Evolutionary conservation across 2,888 invertebrate species (phyloP).

Genomic region (Ichneumon xanthorius): DNA sequence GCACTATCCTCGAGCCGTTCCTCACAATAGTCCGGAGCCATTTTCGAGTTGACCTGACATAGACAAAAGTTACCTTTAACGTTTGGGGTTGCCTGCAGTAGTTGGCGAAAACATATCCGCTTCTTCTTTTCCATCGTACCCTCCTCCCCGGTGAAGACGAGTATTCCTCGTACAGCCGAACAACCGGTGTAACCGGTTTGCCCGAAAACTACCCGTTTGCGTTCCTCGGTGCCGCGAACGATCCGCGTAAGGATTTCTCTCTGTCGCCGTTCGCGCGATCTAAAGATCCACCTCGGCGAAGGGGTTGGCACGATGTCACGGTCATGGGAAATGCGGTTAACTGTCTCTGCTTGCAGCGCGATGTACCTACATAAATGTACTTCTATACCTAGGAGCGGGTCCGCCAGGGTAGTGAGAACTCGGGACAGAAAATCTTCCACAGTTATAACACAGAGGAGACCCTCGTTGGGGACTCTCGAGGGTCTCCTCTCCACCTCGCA

Average conservation of each 20-base stretch:
- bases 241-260: slow-evolving; percentile 1
- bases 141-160: slow-evolving; percentile 22
- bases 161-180: slow-evolving; percentile 23
- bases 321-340: slow-evolving; percentile 82
- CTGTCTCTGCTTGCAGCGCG: slow-evolving; percentile 72
- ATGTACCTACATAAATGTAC: slow-evolving; percentile 47
- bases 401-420: slow-evolving; percentile 58
- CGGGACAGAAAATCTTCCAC: slow-evolving; percentile 49
- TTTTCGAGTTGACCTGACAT: slow-evolving; percentile 30
- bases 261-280: slow-evolving; percentile 13
- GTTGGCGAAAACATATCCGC: slow-evolving; percentile 60
- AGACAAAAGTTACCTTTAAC: slow-evolving; percentile 78
- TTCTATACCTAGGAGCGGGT: slow-evolving; percentile 45
- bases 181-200: slow-evolving; percentile 82
- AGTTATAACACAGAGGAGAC: not conserved
- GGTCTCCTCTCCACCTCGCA: slow-evolving; percentile 36
- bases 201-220: slow-evolving; percentile 79
- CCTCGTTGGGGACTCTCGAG: slow-evolving; percentile 48
- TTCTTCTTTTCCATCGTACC: slow-evolving; percentile 34
- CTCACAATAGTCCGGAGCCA: not conserved
- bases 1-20: not conserved
- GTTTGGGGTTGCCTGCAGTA: slow-evolving; percentile 44
- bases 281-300: slow-evolving; percentile 51
- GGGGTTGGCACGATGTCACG: slow-evolving; percentile 67
- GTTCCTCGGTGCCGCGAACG: slow-evolving; percentile 51